phyloP scores from a whole-genome alignment of 1,140 invertebrate species.

The Zeugodacus cucurbitae region DNA sequence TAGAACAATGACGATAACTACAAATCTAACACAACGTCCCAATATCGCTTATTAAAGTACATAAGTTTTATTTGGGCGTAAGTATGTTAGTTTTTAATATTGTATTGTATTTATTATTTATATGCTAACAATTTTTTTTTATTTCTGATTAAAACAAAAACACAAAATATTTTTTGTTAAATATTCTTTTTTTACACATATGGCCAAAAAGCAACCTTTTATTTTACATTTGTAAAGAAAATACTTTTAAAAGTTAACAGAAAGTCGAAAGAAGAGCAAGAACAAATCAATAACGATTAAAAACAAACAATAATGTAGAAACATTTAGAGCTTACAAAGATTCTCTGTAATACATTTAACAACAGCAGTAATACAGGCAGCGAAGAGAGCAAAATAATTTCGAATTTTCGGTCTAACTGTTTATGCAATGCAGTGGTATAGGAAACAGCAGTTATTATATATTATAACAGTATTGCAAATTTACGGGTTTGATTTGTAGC shows the following conservation, averaged over 20 bases:
- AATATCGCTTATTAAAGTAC: neutral
- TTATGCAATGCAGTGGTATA: neutral
- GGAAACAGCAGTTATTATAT: neutral
- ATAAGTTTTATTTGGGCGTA: neutral
- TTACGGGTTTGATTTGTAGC: neutral
- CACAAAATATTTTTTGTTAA: neutral
- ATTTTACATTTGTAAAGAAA: neutral
- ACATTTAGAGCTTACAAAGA: neutral
- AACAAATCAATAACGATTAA: neutral
- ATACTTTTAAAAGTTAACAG: slow-evolving; percentile 6
- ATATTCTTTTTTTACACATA: neutral
- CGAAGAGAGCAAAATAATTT: neutral
- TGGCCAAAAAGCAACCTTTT: slow-evolving; percentile 2
- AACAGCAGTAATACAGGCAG: neutral
- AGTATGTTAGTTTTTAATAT: slow-evolving; percentile 6
- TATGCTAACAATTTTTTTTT: neutral
- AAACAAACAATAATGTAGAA: neutral
- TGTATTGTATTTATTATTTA: slow-evolving; percentile 2
- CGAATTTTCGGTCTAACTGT: neutral
- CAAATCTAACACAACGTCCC: neutral
- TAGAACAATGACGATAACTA: neutral
- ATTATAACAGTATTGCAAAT: neutral
- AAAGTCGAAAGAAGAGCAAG: slow-evolving; percentile 29
- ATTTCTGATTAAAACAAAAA: neutral
- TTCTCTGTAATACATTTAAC: neutral